phyloP scores from a whole-genome alignment of 2,113 vertebrate species.

The Elaphurus davidianus region DNA sequence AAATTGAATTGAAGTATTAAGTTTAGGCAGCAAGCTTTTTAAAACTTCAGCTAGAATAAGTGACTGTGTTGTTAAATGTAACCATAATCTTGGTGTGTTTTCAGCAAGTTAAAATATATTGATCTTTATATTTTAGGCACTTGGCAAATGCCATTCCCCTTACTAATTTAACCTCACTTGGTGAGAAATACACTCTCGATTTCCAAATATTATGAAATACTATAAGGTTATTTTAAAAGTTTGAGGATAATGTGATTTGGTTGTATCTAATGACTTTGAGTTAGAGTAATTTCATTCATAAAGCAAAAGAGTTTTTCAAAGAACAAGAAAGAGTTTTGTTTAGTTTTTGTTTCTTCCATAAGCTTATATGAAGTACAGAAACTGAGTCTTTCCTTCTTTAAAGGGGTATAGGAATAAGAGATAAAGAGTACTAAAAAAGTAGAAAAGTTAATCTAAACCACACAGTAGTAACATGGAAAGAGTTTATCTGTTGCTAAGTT shows the following conservation, averaged over 20 bases:
- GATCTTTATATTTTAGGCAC: slow-evolving; percentile 28
- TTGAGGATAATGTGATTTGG: background rate
- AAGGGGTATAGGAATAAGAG: background rate
- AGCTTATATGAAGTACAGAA: background rate
- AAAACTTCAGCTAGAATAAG: background rate
- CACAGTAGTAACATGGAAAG: background rate
- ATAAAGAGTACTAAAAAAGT: background rate
- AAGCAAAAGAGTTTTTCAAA: background rate
- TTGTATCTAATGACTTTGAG: background rate
- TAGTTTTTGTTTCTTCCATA: background rate
- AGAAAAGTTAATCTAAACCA: background rate
- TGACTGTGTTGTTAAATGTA: background rate
- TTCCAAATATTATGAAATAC: background rate
- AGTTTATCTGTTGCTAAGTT: background rate
- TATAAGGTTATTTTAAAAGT: background rate
- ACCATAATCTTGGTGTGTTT: background rate
- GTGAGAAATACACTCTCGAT: background rate
- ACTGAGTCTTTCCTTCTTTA: background rate
- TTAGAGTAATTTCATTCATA: background rate
- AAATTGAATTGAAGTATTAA: background rate
- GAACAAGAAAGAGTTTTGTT: background rate
- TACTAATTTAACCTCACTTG: background rate
- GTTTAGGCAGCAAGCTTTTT: background rate
- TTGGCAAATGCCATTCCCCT: slow-evolving; percentile 11
- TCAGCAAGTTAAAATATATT: slow-evolving; percentile 13